Base-by-base conservation (phyloP, 1,140 invertebrate genomes). In the Ceratitis capitata region DNA sequence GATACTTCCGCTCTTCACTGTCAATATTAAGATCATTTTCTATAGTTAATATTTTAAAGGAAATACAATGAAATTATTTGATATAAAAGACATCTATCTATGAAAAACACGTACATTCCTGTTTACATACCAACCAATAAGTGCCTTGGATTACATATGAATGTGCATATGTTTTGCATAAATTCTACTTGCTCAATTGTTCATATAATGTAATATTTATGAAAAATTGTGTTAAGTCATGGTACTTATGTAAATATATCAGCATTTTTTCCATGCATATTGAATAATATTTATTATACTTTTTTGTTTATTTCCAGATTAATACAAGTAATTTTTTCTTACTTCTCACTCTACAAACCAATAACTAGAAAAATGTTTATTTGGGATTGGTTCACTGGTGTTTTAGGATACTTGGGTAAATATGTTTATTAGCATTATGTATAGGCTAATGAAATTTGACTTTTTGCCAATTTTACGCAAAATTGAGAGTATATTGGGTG, bases 381-480 rank as follows among this genome's bases (percentile, higher is more conserved):
- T 93, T 98, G 96, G 96, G 98, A 99, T 92, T 99, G 98, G 98
- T 97, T 99, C 92, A 97, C 97, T 91, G 97, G 97, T 91, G 96
- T 99, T 91, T 94, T 99, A 89, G 97, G 97, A 93, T 98, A 97
- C 94, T 95, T 99, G 92, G 98, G 98, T 98, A 93, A 96, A 95
- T 95, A 78, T 26, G 47, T 49, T 9, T 14, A 49, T 61, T 61
- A 61, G 14, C 58, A 61, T 61, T 19, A 53, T 16, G 4, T 53
- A 16, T 61, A 49, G 47, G 47, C 7, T 49, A 9, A 49, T 49
- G 47, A 49, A 49, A 49, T 49, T n/a, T n/a, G n/a, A n/a, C n/a
- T n/a, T n/a, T n/a, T n/a, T n/a, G n/a, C n/a, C n/a, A n/a, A n/a
- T 47, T 47, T 14, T 47, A 9, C 45, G 7, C 26, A 61, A 2